Base-by-base conservation (phyloP, 2,113 vertebrate genomes). In the Neotoma lepida region DNA sequence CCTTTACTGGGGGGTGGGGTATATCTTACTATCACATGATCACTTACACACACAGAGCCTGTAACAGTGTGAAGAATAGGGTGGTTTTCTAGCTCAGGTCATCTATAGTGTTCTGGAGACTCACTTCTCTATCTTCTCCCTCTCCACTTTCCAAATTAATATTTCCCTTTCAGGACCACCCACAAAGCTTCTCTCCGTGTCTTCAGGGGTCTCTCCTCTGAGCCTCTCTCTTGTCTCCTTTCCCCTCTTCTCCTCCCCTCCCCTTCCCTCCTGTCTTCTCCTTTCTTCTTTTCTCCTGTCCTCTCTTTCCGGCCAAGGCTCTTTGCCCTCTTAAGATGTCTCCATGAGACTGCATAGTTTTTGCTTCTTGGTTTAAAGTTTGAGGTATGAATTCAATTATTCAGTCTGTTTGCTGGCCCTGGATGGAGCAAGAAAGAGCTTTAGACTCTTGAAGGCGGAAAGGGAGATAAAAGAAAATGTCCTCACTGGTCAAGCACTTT, bases 381-480 rank as follows among this genome's bases (percentile, higher is more conserved):
- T 93, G 20, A n/a, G 63, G 17, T 70, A 22, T 93, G 54, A 81
- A 44, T 92, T 90, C 63, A 87, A 93, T 35, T 78, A 54, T 88
- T 94, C 26, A 58, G 46, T 81, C n/a, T 86, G 46, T 74, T 86
- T 89, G 2, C 15, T 58, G 82, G 3, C 12, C 51, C 46, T 78
- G n/a, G 70, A 46, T 91, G 44, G 63, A 73, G 44, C 33, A 89
- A 93, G 68, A 95, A 93, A 96, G 63, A 51, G 46, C 80, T 93
- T 82, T 94, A 70, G 49, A 71, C 18, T 6, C 58, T 89, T 68
- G 30, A 18, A 85, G 74, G 24, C 94, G 6, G 41, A 96, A 89
- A 97, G 35, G 51, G 63, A 95, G 51, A 93, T 24, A 68, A 97
- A 92, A 35, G 7, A 94, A 96, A 96, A 22, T 39, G 86, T 68